phyloP scores from a whole-genome alignment of 2,888 invertebrate species.

The Platycheirus albimanus region DNA sequence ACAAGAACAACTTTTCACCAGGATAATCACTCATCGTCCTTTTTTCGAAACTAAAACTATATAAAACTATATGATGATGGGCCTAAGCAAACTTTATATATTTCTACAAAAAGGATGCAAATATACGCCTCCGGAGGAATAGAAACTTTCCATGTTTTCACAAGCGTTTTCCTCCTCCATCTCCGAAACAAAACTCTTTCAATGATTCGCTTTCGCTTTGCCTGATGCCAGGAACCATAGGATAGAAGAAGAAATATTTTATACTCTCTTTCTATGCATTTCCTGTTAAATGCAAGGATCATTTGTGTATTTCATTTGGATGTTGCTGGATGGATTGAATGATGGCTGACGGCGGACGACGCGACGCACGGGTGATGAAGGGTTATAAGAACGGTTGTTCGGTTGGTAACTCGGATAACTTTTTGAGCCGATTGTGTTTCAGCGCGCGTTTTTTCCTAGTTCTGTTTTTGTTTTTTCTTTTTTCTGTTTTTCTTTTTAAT shows the following conservation, averaged over 20 bases:
- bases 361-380: neutral
- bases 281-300: conserved; percentile 58
- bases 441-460: conserved; percentile 18
- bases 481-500: conserved; percentile 55
- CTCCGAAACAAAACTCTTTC: conserved; percentile 34
- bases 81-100: conserved; percentile 28
- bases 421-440: conserved; percentile 60
- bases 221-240: too few relatives aligned
- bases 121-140: conserved; percentile 46
- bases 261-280: conserved; percentile 35
- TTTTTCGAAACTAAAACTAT: neutral
- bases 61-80: conserved; percentile 26
- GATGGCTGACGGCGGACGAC: conserved; percentile 9
- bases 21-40: conserved; percentile 32
- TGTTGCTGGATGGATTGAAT: conserved; percentile 17
- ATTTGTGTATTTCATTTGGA: conserved; percentile 42
- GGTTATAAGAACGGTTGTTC: conserved; percentile 18
- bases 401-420: conserved; percentile 56
- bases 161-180: conserved; percentile 35
- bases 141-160: conserved; percentile 51
- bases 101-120: conserved; percentile 24
- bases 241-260: conserved; percentile 18
- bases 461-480: conserved; percentile 6
- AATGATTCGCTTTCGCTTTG: conserved; percentile 21
- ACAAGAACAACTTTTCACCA: conserved; percentile 26